A percentile compares a stretch with the other conserved stretches of the same genome.
phyloP scores from a whole-genome alignment of 2,797 vertebrate genomes.

The Phrynocephalus guinanensis region DNA sequence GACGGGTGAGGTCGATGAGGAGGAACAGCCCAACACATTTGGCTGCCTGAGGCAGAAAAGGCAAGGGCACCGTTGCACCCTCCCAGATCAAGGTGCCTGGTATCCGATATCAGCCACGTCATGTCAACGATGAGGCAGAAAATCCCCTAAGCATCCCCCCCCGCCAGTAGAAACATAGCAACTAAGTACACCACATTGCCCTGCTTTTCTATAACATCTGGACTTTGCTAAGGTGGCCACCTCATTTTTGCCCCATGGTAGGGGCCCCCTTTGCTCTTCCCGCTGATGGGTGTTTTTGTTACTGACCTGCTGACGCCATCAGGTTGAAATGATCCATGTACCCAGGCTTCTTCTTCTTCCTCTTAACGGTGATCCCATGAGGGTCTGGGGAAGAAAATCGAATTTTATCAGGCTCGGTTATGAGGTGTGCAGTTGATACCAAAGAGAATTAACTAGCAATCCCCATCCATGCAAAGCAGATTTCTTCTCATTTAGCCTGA shows the following conservation, averaged over 20 bases:
- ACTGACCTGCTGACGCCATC: conserved; percentile 54
- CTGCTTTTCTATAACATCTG: not conserved
- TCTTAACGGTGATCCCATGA: conserved; percentile 75
- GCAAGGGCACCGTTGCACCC: not conserved
- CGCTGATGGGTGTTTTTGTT: not conserved
- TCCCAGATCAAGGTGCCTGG: not conserved
- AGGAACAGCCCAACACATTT: not conserved
- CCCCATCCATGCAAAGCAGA: not conserved
- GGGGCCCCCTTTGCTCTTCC: not conserved
- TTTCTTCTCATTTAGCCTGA: too few species aligned
- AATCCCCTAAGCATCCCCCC: not conserved
- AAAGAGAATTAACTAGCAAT: not conserved
- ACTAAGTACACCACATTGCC: not conserved
- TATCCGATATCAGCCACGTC: not conserved
- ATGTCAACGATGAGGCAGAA: not conserved
- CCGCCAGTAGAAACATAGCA: not conserved
- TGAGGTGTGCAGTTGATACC: fast-evolving
- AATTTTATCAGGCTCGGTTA: not conserved
- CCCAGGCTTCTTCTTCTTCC: conserved; percentile 65
- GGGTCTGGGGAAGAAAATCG: conserved; percentile 61
- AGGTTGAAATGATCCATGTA: conserved; percentile 70
- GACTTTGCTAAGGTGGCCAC: not conserved
- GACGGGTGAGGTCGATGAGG: not conserved
- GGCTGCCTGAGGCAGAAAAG: not conserved
- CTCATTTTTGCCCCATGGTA: not conserved